Conservation (phyloP, 2,888 invertebrate species). For the Tinea semifulvella region DNA sequence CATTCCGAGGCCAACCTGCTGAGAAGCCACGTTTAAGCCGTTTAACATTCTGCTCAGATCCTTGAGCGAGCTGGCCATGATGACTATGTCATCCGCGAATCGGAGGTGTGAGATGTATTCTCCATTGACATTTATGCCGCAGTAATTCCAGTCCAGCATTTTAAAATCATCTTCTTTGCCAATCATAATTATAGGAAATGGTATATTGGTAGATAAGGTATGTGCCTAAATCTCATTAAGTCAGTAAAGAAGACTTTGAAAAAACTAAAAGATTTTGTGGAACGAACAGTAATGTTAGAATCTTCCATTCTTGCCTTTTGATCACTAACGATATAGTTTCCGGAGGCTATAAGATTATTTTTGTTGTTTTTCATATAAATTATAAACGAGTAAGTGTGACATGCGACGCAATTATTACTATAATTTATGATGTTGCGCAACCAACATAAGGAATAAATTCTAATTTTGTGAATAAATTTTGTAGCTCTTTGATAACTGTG, state of each 20-base stretch:
- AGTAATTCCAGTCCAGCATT: too few species aligned
- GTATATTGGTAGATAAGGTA: too few species aligned
- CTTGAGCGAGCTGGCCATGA: too few species aligned
- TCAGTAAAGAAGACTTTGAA: constrained; percentile 37
- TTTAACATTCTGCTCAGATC: too few species aligned
- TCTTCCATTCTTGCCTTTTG: constrained; percentile 41
- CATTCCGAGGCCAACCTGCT: too few species aligned
- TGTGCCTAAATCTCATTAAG: constrained; percentile 35
- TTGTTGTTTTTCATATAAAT: constrained; percentile 40
- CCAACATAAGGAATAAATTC: not conserved
- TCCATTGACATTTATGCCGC: too few species aligned
- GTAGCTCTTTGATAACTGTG: too few species aligned
- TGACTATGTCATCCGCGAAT: too few species aligned
- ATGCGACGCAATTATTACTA: constrained; percentile 31
- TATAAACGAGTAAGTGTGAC: constrained; percentile 23
- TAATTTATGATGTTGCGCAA: not conserved
- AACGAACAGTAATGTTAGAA: constrained; percentile 43
- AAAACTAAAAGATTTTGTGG: constrained; percentile 37
- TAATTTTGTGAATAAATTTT: not conserved
- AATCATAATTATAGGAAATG: too few species aligned
- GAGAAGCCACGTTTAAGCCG: too few species aligned
- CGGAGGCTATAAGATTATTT: constrained; percentile 49
- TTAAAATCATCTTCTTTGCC: too few species aligned
- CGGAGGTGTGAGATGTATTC: too few species aligned
- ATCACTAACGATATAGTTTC: constrained; percentile 51